Evolutionary conservation across 2,797 vertebrate genomes (phyloP).

Genomic region (Macroramphosus scolopax): DNA sequence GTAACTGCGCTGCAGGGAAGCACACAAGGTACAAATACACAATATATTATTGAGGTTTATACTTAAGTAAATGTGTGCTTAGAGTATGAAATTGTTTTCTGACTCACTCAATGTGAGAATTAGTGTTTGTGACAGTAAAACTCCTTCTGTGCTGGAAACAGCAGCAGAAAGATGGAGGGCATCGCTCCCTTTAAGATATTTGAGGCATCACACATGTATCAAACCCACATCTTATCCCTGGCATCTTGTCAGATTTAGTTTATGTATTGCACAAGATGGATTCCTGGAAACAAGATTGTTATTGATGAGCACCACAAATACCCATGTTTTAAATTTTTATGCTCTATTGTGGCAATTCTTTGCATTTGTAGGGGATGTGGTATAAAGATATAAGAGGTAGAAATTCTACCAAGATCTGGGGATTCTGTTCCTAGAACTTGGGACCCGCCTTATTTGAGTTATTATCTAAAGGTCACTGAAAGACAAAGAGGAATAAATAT

Average conservation of each 20-base stretch:
- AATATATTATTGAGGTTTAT: slow-evolving; percentile 22
- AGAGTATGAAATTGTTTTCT: slow-evolving; percentile 16
- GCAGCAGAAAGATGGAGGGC: slow-evolving; percentile 8
- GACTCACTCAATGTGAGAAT: slow-evolving; percentile 22
- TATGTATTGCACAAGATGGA: slow-evolving; percentile 10
- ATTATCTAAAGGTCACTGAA: slow-evolving; percentile 56
- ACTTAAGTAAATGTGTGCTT: slow-evolving; percentile 17
- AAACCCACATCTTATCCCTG: slow-evolving; percentile 8
- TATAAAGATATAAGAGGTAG: too few relatives aligned
- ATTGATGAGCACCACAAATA: neutral
- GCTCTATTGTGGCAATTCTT: neutral
- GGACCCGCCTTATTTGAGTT: too few relatives aligned
- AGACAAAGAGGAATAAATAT: slow-evolving; percentile 34
- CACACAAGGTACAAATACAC: slow-evolving; percentile 27
- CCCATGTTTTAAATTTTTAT: slow-evolving; percentile 1
- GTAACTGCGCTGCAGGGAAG: slow-evolving; percentile 14
- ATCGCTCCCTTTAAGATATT: slow-evolving; percentile 31
- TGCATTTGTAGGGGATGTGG: too few relatives aligned
- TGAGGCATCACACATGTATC: slow-evolving; percentile 8
- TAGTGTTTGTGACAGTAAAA: too few relatives aligned
- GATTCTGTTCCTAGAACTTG: slow-evolving; percentile 13
- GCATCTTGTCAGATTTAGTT: slow-evolving; percentile 34
- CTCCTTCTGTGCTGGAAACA: slow-evolving; percentile 13
- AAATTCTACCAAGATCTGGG: too few relatives aligned
- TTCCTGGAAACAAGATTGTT: slow-evolving; percentile 14